Evolutionary conservation across 2,888 invertebrate genomes (phyloP).

Genomic region (Dryococelus australis): DNA sequence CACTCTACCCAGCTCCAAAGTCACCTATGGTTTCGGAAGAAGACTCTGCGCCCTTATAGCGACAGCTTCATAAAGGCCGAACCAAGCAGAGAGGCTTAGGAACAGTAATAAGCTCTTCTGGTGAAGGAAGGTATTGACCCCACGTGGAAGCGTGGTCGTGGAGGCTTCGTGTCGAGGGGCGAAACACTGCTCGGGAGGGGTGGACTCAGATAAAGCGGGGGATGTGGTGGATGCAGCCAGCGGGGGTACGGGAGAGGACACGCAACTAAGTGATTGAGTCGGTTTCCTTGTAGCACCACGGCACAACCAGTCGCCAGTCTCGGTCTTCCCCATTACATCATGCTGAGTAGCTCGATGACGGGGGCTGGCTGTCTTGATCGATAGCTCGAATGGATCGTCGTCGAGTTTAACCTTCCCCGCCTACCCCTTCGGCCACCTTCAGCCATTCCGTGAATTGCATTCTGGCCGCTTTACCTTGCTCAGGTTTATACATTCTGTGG

Average conservation of each 20-base stretch:
- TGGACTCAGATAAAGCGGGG: too few species aligned
- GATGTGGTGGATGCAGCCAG: background rate
- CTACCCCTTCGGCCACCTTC: too few species aligned
- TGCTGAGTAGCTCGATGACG: background rate
- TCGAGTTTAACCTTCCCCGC: too few species aligned
- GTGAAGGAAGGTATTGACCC: background rate
- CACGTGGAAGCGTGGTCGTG: background rate
- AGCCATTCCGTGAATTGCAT: too few species aligned
- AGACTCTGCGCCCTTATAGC: too few species aligned
- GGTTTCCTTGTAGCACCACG: background rate
- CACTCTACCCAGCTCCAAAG: too few species aligned
- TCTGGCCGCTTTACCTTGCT: too few species aligned
- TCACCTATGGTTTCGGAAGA: too few species aligned
- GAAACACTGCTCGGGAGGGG: background rate
- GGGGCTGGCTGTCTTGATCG: too few species aligned
- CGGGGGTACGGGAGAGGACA: background rate
- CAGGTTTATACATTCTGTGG: too few species aligned
- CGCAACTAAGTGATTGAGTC: conserved; percentile 3
- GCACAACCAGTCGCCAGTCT: background rate
- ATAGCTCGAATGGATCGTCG: too few species aligned
- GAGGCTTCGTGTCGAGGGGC: background rate
- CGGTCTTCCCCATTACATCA: background rate
- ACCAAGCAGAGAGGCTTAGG: background rate
- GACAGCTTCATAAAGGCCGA: background rate
- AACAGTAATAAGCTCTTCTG: background rate